Evolutionary conservation across 2,113 vertebrate species (phyloP), one percentile per base, ranked within the genome.

Genomic region (Ahaetulla prasina): DNA sequence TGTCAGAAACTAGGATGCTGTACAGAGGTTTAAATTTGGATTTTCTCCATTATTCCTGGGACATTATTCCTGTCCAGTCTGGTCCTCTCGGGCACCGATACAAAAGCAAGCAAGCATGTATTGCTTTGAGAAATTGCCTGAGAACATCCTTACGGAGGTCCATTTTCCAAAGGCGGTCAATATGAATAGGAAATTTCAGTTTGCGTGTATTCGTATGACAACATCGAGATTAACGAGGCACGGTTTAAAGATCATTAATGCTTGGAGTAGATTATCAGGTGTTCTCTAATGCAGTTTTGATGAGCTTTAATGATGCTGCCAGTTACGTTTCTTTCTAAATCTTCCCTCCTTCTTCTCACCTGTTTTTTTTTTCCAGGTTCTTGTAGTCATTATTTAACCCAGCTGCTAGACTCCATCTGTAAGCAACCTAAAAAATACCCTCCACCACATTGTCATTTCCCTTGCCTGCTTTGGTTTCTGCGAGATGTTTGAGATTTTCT

Each of bases 321-420:
- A n/a, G 96, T 94, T 96, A 94, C 94, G 90, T 93, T 91, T 43
- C 74, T 95, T 91, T 93, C 60, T 85, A 55, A 55, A 84, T 2
- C 2, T 23, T 92, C 92, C 89, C 84, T 80, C 89, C 85, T 80
- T 47, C 47, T 22, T 4, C 90, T 88, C 94, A 45, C 91, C 53
- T 84, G 87, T 50, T 90, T 55, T 50, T 90, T 55, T 93, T 91
- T 95, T 80, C 94, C 94, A 89, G 96, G 94, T 96, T 89, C 68
- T 95, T 96, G 95, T 96, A 94, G 95, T 97, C 97, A 97, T 97
- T 95, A 96, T 94, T 97, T 96, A 97, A 97, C 96, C 96, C 97
- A 97, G 97, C 97, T 97, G 97, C 97, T 95, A 95, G 92, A 95
- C 95, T 97, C 94, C 74, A 47, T 96, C 92, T 96, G 95, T 93